Percentiles rank a stretch among this genome's conserved stretches.
These are phyloP conservation scores for Rotaria socialis DNA, from an alignment of 2,888 invertebrate genomes.

Conservation along the genomic window DNA sequence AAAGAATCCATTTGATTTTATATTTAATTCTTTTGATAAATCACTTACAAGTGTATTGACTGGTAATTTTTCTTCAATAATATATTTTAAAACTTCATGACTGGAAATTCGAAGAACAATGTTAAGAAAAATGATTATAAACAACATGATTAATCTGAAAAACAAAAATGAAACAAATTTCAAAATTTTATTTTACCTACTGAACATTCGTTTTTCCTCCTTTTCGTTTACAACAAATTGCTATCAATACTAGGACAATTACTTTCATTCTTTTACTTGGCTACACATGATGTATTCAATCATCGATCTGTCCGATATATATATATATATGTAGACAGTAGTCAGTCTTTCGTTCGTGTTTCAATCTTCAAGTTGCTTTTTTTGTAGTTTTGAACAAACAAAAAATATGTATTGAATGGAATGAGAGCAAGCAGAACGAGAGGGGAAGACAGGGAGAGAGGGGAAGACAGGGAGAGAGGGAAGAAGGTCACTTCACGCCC, in stretches of 20 bases:
- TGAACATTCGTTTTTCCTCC: background rate
- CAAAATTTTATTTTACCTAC: background rate
- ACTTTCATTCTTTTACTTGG: background rate
- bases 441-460: background rate
- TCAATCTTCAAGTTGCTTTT: conserved; percentile 6
- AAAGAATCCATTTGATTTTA: background rate
- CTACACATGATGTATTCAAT: conserved; percentile 3
- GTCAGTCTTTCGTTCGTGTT: background rate
- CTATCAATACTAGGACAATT: background rate
- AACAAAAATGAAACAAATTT: background rate
- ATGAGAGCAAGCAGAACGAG: background rate
- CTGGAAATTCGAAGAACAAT: background rate
- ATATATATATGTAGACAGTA: background rate
- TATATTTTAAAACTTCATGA: background rate
- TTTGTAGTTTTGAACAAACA: conserved; percentile 5
- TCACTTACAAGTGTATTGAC: background rate
- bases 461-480: background rate
- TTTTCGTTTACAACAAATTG: background rate
- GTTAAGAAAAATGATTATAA: background rate
- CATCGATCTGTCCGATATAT: conserved; percentile 18
- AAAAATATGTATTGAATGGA: background rate
- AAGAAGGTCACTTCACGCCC: conserved; percentile 18
- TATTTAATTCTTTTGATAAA: background rate
- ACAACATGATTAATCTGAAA: background rate
- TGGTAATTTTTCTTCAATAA: background rate